Base-by-base conservation (phyloP, 2,888 invertebrate species). In the Halocaridina rubra region DNA sequence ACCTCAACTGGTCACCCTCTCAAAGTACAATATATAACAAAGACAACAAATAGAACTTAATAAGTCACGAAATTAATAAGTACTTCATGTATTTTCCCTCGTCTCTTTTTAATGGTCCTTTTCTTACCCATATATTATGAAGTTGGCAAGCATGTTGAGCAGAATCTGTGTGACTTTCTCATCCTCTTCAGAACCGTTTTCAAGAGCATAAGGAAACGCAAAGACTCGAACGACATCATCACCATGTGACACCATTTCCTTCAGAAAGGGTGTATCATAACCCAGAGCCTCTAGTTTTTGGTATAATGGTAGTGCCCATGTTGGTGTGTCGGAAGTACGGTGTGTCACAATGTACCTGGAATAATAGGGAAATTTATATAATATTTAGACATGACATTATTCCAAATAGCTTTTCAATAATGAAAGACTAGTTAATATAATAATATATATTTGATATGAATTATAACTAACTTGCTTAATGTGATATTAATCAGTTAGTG, bases 271-370 rank as follows among this genome's bases (percentile, higher is more conserved):
- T 24, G 82, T 76, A 7, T 29, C 22, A 27, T 77, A 29, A 16
- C 82, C 82, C 61, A 57, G 69, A 16, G 39, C 82, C n/a, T 30
- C 30, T 19, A 76, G 69, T n/a, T 39, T 53, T 30, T 46, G 19
- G 57, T 82, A 82, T 32, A 82, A 19, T 32, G 84, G 84, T 22
- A 24, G 32, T 1, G 79, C 79, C 13, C 69, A 84, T 3, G 78
- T 46, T 7, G 84, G 84, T 16, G 84, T 67, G 4, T 30, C 59
- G 0, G 53, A 33, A 33, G 78, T 74, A 33, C 77, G 84, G 72
- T 84, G 84, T 3, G 84, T 79, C 72, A 79, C 72, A 24, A 84
- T 39, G 32, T 84, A 84, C 13, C 84, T 84, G 27, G n/a, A n/a
- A n/a, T n/a, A n/a, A n/a, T n/a, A n/a, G n/a, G n/a, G n/a, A n/a